Evolutionary conservation across 35 echinoderm and acorn worm genomes (phyloP).

Genomic region (Anneissia japonica): DNA sequence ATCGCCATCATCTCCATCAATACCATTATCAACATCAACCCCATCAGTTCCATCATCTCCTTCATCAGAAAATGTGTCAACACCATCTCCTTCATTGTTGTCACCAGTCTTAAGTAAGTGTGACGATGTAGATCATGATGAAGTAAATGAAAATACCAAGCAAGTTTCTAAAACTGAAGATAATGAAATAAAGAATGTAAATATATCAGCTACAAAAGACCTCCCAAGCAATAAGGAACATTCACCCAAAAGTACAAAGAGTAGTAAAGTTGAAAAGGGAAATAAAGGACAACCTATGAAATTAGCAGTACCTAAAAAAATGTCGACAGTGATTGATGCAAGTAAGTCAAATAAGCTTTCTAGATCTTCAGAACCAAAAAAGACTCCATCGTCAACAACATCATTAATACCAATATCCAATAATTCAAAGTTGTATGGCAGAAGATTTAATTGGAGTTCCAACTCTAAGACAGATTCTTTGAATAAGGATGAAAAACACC

Average conservation of each 20-base stretch:
- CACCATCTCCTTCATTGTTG: conserved; percentile 54
- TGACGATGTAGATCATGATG: neutral
- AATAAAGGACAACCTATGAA: neutral
- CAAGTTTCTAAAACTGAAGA: no score
- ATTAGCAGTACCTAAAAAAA: neutral
- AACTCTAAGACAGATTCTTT: neutral
- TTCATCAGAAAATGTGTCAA: neutral
- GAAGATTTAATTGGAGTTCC: neutral
- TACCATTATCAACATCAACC: neutral
- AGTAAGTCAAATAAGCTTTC: neutral
- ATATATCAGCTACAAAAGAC: neutral
- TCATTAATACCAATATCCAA: neutral
- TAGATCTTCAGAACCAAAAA: neutral
- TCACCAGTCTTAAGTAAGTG: conserved; percentile 13
- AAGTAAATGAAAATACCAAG: neutral
- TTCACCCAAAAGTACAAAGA: neutral
- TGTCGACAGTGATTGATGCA: neutral
- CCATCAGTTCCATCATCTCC: conserved; percentile 32
- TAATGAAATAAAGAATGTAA: neutral
- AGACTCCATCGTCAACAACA: neutral
- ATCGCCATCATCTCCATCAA: neutral
- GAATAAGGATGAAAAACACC: neutral
- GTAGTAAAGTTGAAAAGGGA: neutral
- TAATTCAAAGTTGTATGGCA: neutral
- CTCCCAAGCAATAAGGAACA: neutral